Base-by-base conservation (phyloP, 2,113 vertebrate genomes). In the Phaetusa simplex region DNA sequence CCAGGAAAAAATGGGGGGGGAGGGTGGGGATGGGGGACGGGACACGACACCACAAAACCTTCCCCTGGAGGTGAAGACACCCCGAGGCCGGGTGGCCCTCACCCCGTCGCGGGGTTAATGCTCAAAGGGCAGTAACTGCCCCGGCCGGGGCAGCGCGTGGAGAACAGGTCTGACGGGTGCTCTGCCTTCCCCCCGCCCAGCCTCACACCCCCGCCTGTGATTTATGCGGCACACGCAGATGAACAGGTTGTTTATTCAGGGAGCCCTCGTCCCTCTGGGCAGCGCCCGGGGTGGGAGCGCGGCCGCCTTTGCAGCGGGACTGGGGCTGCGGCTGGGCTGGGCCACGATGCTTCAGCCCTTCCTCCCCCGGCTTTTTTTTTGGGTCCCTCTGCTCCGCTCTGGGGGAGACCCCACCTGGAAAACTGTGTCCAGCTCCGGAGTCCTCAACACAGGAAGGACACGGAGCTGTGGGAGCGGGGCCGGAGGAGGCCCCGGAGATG, bases 81-180 rank as follows among this genome's bases (percentile, higher is more conserved):
- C 76, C 58, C n/a, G 2, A 6, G 86, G 42, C 10, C 36, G 17
- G 42, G n/a, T 0, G 23, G 7, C 52, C 27, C 53, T 47, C 61
- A 10, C 66, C 49, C 38, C 15, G 38, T 4, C 52, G 15, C 9
- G 4, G 66, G 81, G 62, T 50, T 73, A 66, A 1, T 3, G 56
- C 96, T 87, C 72, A 2, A 19, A 40, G 82, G 6, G 55, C 86
- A 8, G 6, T 8, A 27, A 30, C 40, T 5, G 29, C 67, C 40
- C 45, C 2, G 9, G 50, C 64, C 65, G 0, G 62, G 47, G 71
- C 77, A 76, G 55, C 30, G 15, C 5, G 16, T 20, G 81, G 69
- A 49, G 58, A 94, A 86, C 90, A 45, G 96, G 92, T 93, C 94
- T 71, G 96, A 91, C 74, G 6, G 85, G 81, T 38, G 87, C 90